These are phyloP conservation scores for Chlorodrepanis virens DNA, from an alignment of 2,113 vertebrate species.

Conservation along the genomic window DNA sequence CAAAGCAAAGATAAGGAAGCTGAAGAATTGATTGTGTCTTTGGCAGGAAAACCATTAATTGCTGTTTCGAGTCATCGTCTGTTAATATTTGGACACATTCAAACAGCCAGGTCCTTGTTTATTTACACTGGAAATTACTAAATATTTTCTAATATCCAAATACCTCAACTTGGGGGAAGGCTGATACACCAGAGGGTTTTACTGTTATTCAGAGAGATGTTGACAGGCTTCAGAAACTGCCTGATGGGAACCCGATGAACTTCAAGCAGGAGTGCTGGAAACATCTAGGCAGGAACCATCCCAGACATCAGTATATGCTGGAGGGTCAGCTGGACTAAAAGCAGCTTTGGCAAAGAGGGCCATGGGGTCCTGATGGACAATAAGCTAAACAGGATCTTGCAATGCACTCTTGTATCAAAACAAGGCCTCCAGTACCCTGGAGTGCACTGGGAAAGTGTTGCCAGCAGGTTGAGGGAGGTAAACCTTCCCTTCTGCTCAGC, in stretches of 20 bases:
- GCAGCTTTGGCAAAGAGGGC: neutral
- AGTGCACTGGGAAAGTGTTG: neutral
- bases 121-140: neutral
- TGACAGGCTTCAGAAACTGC: neutral
- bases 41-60: neutral
- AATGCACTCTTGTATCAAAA: neutral
- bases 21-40: neutral
- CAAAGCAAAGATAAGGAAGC: neutral
- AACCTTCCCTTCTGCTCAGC: neutral
- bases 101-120: neutral
- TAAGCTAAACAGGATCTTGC: neutral
- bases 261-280: neutral
- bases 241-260: neutral
- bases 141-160: neutral
- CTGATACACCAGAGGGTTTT: neutral
- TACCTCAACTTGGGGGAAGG: neutral
- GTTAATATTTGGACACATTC: neutral
- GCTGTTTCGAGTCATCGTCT: neutral
- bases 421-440: neutral
- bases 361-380: neutral
- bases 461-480: fast-evolving
- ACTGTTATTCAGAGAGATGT: neutral
- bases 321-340: neutral
- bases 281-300: neutral
- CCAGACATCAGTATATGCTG: neutral